Percentiles rank a stretch among this genome's conserved stretches.
Evolutionary conservation across 2,113 vertebrate genomes (phyloP).

Genomic region (Sinocyclocheilus rhinocerous): DNA sequence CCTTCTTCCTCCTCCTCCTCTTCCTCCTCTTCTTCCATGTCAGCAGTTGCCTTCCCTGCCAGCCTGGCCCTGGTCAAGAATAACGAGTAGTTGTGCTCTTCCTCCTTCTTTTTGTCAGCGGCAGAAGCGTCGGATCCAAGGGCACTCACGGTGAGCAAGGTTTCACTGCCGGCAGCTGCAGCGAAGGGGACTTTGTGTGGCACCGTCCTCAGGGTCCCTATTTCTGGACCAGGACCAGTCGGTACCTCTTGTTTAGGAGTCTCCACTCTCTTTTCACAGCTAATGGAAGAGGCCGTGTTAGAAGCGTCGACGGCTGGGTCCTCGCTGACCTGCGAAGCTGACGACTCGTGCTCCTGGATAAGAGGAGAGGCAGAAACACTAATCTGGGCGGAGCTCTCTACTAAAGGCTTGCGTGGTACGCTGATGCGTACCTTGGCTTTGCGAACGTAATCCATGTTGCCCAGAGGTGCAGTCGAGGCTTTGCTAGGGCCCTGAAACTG

Average conservation of each 20-base stretch:
- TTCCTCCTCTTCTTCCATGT: constrained; percentile 79
- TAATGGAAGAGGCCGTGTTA: constrained; percentile 44
- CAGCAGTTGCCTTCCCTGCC: constrained; percentile 69
- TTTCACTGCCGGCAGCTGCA: constrained; percentile 65
- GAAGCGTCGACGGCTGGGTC: constrained; percentile 50
- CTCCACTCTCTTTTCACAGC: constrained; percentile 77
- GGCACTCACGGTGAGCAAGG: constrained; percentile 71
- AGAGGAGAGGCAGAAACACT: constrained; percentile 54
- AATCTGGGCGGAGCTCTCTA: constrained; percentile 55
- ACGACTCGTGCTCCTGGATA: constrained; percentile 66
- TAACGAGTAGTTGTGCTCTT: constrained; percentile 98
- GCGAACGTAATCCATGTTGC: constrained; percentile 90
- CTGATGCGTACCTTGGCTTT: constrained; percentile 94
- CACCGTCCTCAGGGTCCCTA: constrained; percentile 60
- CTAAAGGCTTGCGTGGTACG: constrained; percentile 68
- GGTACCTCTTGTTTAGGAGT: constrained; percentile 59
- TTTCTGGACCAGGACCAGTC: constrained; percentile 37
- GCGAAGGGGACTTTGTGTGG: constrained; percentile 66
- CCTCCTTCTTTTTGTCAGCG: constrained; percentile 93
- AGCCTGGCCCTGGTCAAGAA: constrained; percentile 85
- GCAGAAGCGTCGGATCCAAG: constrained; percentile 67
- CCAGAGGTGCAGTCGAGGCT: constrained; percentile 71
- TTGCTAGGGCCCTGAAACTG: constrained; percentile 78
- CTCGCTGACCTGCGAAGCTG: constrained; percentile 66
- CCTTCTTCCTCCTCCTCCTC: constrained; percentile 77